Evolutionary conservation across 2,888 invertebrate species (phyloP).

Genomic region (Proisotoma minuta): DNA sequence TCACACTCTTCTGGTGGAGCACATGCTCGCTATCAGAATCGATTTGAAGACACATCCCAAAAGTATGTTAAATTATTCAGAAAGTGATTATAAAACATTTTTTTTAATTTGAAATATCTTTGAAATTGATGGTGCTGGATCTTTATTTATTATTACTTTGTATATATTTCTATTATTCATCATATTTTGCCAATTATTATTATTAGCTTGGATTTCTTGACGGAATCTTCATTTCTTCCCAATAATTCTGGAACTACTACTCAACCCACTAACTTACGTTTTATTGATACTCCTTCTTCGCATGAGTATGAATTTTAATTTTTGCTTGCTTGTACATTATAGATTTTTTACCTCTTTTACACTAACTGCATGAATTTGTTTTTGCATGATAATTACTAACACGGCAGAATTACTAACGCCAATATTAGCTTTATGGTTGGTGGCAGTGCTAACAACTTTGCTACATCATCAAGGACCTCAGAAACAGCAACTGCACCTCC

Average conservation of each 20-base stretch:
- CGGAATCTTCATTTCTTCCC: background rate
- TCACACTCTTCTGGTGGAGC: conserved; percentile 28
- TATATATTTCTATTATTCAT: background rate
- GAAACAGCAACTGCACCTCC: conserved; percentile 9
- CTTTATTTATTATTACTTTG: background rate
- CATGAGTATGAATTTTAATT: conserved; percentile 34
- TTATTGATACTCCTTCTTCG: conserved; percentile 29
- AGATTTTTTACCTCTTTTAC: background rate
- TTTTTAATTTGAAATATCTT: too few species aligned
- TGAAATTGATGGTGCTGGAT: too few species aligned
- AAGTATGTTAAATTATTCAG: conserved; percentile 41
- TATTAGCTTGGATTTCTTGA: background rate
- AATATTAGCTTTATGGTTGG: background rate
- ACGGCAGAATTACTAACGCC: background rate
- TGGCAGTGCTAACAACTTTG: background rate
- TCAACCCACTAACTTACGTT: conserved; percentile 33
- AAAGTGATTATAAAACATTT: too few species aligned
- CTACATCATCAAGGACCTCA: background rate
- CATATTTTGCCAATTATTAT: background rate
- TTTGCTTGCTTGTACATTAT: background rate
- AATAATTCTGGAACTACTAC: background rate
- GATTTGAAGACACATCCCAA: conserved; percentile 46
- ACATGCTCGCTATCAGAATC: conserved; percentile 31
- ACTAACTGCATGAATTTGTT: background rate
- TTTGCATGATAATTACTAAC: background rate